Conservation (phyloP, 2,888 invertebrate species). For the Galeruca laticollis region DNA sequence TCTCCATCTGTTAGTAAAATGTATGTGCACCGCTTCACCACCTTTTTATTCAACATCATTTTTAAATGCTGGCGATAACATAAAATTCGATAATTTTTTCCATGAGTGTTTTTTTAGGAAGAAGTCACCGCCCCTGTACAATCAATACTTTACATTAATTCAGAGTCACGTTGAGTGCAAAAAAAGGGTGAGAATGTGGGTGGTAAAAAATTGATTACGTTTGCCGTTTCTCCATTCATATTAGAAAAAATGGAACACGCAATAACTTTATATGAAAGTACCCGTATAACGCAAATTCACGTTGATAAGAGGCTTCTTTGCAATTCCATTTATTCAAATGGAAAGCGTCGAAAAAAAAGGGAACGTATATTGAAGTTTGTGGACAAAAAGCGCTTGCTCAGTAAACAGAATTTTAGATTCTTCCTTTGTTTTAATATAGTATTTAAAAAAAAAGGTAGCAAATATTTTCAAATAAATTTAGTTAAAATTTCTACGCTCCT, state of each 20-base stretch:
- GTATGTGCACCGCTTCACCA: no score
- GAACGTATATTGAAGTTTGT: not conserved
- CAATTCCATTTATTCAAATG: not conserved
- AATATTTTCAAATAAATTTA: no score
- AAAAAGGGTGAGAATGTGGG: constrained; percentile 12
- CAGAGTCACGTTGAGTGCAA: constrained; percentile 7
- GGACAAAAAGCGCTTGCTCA: not conserved
- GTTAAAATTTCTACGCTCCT: no score
- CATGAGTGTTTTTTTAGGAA: not conserved
- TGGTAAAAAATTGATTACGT: constrained; percentile 8
- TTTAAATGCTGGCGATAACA: no score
- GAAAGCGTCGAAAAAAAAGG: no score
- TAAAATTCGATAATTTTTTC: no score
- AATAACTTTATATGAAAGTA: not conserved
- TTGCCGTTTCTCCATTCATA: not conserved
- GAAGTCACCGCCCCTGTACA: not conserved
- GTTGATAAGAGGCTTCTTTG: not conserved
- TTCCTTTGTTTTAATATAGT: no score
- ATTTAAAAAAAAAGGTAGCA: no score
- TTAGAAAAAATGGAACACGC: not conserved
- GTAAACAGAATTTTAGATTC: no score
- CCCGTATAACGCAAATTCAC: not conserved
- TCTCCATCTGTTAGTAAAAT: no score
- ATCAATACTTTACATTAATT: constrained; percentile 18
- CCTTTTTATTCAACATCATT: no score